Evolutionary conservation across 2,888 invertebrate species (phyloP), one percentile per base, ranked within the genome.

Genomic region (Heliconius charithonia): DNA sequence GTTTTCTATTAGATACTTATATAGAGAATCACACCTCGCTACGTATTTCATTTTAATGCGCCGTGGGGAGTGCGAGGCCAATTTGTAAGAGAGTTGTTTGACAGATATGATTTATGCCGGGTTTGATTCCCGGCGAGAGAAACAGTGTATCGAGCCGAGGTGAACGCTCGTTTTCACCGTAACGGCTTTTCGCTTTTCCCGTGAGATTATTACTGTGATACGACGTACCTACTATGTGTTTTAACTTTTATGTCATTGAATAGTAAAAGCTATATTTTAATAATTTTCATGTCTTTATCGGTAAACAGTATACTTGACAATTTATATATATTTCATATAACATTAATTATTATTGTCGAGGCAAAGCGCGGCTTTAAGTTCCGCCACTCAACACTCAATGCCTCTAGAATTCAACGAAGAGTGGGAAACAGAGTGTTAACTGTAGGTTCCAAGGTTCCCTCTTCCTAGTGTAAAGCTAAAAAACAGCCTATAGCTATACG

Each of bases 51-150:
- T 66, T 73, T 73, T 77, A 77, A 77, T 71, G 63, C 51, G 59
- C 78, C 72, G 72, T 63, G 29, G 67, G 80, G 78, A 78, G 74
- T 74, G 80, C 73, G 70, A 76, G 73, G 41, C 79, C 76, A 79
- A 80, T 80, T 80, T 79, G 79, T 79, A 80, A 76, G 79, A 70
- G 63, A 41, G 59, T 76, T 63, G 69, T 56, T 74, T 80, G 80
- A 79, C 81, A 80, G 80, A 63, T 78, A 83, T 84, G 84, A 85
- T 84, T 85, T 84, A 85, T 84, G 83, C 79, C 65, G 76, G 81
- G 69, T 80, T 80, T 76, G 80, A 80, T 80, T 78, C 80, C 80
- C 78, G 78, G 78, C 65, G 80, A 80, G 78, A 80, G 80, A 65
- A 74, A 32, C 78, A 78, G 78, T 59, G 65, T 65, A 69, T 66